phyloP scores from a whole-genome alignment of 2,113 vertebrate species.

The Zosterops borbonicus region DNA sequence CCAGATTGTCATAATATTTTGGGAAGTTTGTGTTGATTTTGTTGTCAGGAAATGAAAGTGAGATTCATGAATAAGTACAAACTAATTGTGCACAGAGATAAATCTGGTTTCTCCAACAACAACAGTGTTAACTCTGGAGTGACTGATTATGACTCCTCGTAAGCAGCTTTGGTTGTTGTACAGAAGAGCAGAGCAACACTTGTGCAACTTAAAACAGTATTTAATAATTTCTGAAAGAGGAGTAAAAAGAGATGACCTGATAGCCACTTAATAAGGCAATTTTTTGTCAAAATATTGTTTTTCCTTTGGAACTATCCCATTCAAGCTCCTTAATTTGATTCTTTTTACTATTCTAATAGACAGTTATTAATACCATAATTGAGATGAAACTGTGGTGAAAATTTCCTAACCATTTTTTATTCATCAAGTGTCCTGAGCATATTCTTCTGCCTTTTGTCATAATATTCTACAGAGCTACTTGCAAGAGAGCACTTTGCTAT shows the following conservation, averaged over 20 bases:
- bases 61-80: not conserved
- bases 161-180: not conserved
- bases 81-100: not conserved
- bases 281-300: conserved; percentile 52
- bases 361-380: not conserved
- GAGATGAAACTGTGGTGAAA: conserved; percentile 22
- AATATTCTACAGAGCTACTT: not conserved
- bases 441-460: not conserved
- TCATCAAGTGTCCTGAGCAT: not conserved
- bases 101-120: not conserved
- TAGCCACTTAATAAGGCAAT: not conserved
- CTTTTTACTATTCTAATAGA: not conserved
- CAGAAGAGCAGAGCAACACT: not conserved
- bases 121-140: not conserved
- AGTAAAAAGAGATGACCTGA: not conserved
- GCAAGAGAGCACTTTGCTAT: not conserved
- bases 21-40: not conserved
- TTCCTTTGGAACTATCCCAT: not conserved
- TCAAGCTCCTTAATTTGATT: not conserved
- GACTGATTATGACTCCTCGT: not conserved
- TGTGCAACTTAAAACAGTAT: not conserved
- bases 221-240: not conserved
- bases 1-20: not conserved
- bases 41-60: not conserved
- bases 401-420: not conserved